Evolutionary conservation across 2,113 vertebrate species (phyloP), one percentile per base, ranked within the genome.

Genomic region (Athene cunicularia): DNA sequence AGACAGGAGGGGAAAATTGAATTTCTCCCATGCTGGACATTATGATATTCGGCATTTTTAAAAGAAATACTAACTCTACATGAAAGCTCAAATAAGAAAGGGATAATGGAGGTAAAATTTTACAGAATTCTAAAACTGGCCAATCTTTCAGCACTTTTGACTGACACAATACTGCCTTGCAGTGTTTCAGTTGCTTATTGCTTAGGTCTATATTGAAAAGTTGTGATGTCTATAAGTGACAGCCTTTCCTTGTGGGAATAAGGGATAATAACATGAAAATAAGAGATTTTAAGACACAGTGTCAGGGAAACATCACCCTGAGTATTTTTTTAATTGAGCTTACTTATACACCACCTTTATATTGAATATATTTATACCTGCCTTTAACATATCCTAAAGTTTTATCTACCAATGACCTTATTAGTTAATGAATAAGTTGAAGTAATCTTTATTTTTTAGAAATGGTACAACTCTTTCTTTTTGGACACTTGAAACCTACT

Each of bases 1-100:
- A 35, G n/a, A 49, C 16, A 6, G 1, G 39, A 60, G 18, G 22
- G 30, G 23, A 33, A n/a, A 18, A 30, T 0, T 1, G 33, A 9
- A 17, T 64, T 64, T 64, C 59, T 53, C 20, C 35, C 43, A 7
- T 18, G 30, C 37, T 23, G 12, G 18, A 26, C 24, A 3, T 27
- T 52, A n/a, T 47, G 52, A 28, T 63, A 47, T 15, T 75, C 33
- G 45, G 28, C 11, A 11, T 58, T 60, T 58, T 41, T 3, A 7
- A 14, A 12, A 68, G 18, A 41, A 49, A n/a, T 3, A 21, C 3
- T 47, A 33, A 55, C 15, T 41, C 53, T 28, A 21, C 11, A 8
- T 41, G 52, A 73, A 84, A 84, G 39, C 55, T 75, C 11, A 49
- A 43, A 15, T 56, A 37, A 62, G 47, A 43, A 81, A 50, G 12